Conservation (phyloP, 2,113 vertebrate genomes). For the Hippopotamus amphibius region DNA sequence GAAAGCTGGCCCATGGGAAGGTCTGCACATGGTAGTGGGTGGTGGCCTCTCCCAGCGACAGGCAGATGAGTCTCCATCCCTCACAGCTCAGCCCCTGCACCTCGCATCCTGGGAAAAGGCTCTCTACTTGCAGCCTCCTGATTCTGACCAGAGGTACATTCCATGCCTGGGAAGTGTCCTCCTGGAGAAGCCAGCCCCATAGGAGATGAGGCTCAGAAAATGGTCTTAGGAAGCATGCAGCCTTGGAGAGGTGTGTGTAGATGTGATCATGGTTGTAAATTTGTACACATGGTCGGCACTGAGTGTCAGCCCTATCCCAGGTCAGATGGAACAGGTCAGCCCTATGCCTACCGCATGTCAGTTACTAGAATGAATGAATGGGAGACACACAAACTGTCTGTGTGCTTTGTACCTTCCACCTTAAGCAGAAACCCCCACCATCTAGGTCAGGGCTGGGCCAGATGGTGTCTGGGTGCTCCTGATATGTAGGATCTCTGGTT, state of each 20-base stretch:
- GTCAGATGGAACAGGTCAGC: neutral
- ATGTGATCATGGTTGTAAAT: neutral
- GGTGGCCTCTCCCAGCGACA: neutral
- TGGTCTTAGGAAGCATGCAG: neutral
- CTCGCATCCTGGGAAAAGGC: accelerated
- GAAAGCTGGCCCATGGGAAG: accelerated
- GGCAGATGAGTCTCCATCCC: neutral
- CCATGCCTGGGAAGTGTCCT: neutral
- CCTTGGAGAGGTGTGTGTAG: neutral
- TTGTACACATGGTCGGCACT: accelerated
- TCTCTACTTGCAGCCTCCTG: neutral
- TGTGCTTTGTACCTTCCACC: neutral
- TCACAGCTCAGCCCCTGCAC: neutral
- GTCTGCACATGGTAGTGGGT: accelerated
- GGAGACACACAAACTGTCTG: neutral
- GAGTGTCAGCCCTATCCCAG: neutral
- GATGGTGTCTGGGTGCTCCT: neutral
- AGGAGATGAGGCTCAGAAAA: neutral
- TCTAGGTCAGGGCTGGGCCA: neutral
- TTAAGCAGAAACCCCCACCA: neutral
- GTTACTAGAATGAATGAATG: neutral
- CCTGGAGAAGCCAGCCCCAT: neutral
- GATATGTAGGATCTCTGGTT: neutral
- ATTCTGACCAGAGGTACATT: neutral
- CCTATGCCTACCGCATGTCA: neutral